A percentile compares a stretch with the other conserved stretches of the same genome.
Conservation (phyloP, 2,888 invertebrate genomes). For the Drosophila fungiperda region DNA sequence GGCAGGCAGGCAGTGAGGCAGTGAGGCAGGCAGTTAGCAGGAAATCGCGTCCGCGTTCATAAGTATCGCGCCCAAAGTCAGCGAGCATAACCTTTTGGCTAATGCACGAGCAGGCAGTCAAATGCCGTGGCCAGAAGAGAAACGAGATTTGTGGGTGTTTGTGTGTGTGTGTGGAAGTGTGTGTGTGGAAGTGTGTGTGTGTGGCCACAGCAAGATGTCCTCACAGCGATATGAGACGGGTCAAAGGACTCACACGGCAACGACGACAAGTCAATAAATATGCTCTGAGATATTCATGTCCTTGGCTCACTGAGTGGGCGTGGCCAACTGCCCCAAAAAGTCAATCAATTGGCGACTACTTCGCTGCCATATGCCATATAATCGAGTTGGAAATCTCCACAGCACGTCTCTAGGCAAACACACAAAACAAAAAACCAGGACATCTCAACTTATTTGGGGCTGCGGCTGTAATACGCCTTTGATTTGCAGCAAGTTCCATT, state of each 20-base stretch:
- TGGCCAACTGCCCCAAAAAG: constrained; percentile 39
- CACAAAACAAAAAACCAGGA: constrained; percentile 16
- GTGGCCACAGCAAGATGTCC: constrained; percentile 31
- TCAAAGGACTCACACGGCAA: constrained; percentile 55
- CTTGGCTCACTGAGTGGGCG: constrained; percentile 10
- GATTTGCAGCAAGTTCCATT: constrained; percentile 78
- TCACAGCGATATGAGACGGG: constrained; percentile 70
- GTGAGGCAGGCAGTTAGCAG: constrained; percentile 17
- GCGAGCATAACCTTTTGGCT: constrained; percentile 64
- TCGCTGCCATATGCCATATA: neutral
- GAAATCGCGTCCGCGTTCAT: constrained; percentile 47
- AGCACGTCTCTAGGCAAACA: constrained; percentile 44
- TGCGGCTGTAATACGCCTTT: constrained; percentile 75
- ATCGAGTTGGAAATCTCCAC: constrained; percentile 56
- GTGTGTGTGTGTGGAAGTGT: neutral
- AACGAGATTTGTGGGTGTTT: neutral
- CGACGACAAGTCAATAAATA: constrained; percentile 76
- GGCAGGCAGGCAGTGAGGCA: neutral
- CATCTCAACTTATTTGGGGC: constrained; percentile 68
- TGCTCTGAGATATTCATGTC: constrained; percentile 69
- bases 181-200: neutral
- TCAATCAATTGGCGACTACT: constrained; percentile 60
- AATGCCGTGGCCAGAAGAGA: constrained; percentile 58
- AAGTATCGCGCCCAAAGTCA: constrained; percentile 58
- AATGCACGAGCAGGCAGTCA: constrained; percentile 77